Evolutionary conservation across 1,140 invertebrate species (phyloP), one percentile per base, ranked within the genome.

Genomic region (Drosophila bifasciata): DNA sequence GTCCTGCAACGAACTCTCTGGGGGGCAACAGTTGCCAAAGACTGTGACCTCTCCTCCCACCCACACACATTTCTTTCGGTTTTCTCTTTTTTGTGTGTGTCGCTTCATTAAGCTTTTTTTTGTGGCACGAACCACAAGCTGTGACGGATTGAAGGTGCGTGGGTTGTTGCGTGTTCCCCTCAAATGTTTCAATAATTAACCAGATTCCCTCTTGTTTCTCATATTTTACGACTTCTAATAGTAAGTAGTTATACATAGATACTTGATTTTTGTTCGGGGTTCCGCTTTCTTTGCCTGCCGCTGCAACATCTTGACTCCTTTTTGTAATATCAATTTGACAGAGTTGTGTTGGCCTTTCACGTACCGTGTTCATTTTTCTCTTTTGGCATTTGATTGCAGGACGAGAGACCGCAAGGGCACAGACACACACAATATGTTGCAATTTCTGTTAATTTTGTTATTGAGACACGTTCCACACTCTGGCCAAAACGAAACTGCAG

Each of bases 381-480:
- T 36, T 36, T 36, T 68, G 62, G 73, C 81, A 77, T 77, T 84
- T 84, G 75, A 70, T 79, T 64, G 63, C 36, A 62, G 21, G 23
- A 5, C 53, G 25, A 50, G 15, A 51, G n/a, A 32, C 21, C 45
- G 17, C 45, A n/a, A 56, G 52, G 45, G 23, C 40, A 5, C 19
- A 19, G 13, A 46, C 25, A 17, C 41, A 45, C 50, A 76, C 81
- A 85, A 85, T 85, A 85, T 86, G 81, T 77, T 85, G 81, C 77
- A 85, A 86, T 86, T 85, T 86, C 81, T 85, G 81, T 85, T 85
- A 85, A 85, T 85, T 86, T 85, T 76, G 81, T 85, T 85, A 85
- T 85, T 80, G 81, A 80, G 76, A 86, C 81, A 85, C 81, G 81
- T 85, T 86, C 73, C 68, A 68, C n/a, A 77, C 73, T 13, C 11